These are phyloP conservation scores for Pangasius larnaudii DNA, from an alignment of 2,797 vertebrate species.

Conservation along the genomic window DNA sequence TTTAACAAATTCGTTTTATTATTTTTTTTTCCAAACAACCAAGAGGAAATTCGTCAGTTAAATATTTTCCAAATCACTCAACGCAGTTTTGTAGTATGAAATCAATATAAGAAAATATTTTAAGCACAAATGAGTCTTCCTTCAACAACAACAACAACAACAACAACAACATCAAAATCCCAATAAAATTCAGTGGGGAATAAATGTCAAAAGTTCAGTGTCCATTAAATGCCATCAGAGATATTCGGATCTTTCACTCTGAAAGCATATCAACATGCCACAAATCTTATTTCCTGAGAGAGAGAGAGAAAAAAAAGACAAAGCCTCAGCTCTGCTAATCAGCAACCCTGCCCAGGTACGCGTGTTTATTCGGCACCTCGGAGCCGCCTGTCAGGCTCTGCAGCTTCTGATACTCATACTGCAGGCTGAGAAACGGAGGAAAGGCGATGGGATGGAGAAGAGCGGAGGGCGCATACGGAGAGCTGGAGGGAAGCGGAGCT, in stretches of 20 bases:
- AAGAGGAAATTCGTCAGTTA: slow-evolving; percentile 74
- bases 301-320: not conserved
- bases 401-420: slow-evolving; percentile 76
- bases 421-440: slow-evolving; percentile 72
- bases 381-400: slow-evolving; percentile 64
- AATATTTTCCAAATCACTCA: slow-evolving; percentile 65
- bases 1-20: slow-evolving; percentile 70
- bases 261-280: slow-evolving; percentile 14
- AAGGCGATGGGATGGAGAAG: slow-evolving; percentile 71
- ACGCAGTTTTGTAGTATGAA: slow-evolving; percentile 33
- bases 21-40: slow-evolving; percentile 68
- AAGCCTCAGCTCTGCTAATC: slow-evolving; percentile 36
- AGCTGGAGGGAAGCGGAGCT: slow-evolving; percentile 61
- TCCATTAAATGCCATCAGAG: slow-evolving; percentile 22
- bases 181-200: slow-evolving; percentile 1
- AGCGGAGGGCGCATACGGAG: slow-evolving; percentile 67
- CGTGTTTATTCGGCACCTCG: slow-evolving; percentile 62
- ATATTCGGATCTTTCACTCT: not conserved
- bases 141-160: slow-evolving; percentile 5
- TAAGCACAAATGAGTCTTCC: slow-evolving; percentile 1
- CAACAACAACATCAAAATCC: slow-evolving; percentile 1
- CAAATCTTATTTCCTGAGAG: slow-evolving; percentile 56
- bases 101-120: slow-evolving; percentile 34
- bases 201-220: slow-evolving; percentile 16
- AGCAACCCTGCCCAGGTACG: slow-evolving; percentile 56